These are phyloP conservation scores for Piaya cayana DNA, from an alignment of 2,113 vertebrate genomes.

Conservation along the genomic window DNA sequence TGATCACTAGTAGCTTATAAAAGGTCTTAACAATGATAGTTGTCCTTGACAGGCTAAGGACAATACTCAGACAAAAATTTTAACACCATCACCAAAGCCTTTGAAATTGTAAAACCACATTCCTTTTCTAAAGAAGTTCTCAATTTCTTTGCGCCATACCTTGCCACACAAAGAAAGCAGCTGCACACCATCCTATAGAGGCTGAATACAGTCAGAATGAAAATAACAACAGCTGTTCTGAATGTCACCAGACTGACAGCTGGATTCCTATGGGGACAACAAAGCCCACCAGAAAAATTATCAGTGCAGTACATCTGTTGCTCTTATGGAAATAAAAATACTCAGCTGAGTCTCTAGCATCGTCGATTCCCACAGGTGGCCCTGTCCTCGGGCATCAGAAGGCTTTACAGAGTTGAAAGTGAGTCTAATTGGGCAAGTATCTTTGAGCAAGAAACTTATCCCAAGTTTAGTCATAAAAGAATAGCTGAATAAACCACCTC, in stretches of 20 bases:
- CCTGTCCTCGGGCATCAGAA: background rate
- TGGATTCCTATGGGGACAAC: background rate
- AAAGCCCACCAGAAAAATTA: background rate
- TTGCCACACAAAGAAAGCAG: background rate
- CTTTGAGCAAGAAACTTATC: background rate
- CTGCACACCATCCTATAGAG: background rate
- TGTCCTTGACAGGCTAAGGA: background rate
- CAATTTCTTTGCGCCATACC: background rate
- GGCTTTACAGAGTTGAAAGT: background rate
- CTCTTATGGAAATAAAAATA: background rate
- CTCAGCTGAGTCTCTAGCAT: background rate
- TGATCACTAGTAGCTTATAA: background rate
- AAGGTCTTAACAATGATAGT: background rate
- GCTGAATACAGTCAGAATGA: background rate
- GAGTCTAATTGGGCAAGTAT: background rate
- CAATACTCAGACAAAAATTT: background rate
- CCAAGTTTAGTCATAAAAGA: background rate
- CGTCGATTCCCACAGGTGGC: background rate
- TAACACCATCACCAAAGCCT: background rate
- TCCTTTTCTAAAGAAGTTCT: background rate
- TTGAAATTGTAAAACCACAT: background rate
- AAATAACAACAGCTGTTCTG: constrained; percentile 37
- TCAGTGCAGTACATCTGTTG: background rate
- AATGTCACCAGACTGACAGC: background rate
- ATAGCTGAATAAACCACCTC: background rate